Base-by-base conservation (phyloP, 2,113 vertebrate species). In the Pseudonaja textilis region DNA sequence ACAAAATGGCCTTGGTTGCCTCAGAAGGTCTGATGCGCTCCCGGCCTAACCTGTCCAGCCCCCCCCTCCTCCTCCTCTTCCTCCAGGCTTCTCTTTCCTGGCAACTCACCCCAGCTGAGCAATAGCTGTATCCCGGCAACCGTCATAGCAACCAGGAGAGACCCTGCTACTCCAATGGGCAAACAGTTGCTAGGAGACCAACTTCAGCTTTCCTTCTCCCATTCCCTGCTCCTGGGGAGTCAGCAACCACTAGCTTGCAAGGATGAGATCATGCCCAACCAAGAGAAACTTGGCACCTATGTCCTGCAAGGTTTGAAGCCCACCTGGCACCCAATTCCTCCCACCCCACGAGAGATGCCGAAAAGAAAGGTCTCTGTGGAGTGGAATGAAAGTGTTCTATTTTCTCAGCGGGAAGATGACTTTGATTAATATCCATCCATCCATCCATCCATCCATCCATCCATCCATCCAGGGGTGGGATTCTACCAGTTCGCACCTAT, bases 171-270 rank as follows among this genome's bases (percentile, higher is more conserved):
- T 87, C 57, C 85, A 47, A 88, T 52, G 23, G 89, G 57, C 89
- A 34, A 56, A 34, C 50, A 74, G 92, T 93, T 91, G 92, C 92
- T 93, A 93, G 47, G 92, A 91, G 56, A 86, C 92, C 88, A 93
- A 20, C 88, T 90, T 90, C 88, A 90, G 69, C 74, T 93, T 93
- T 47, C 45, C 91, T 26, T 42, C 45, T 22, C 52, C 74, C 29
- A 4, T 39, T 42, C 6, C 18, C 61, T n/a, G 5, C 25, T 50
- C 34, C 47, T 56, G 10, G 29, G 61, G 23, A 26, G 47, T 56
- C 47, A 11, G 29, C 92, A 55, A 20, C 22, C 29, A 34, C 7
- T 25, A 85, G 20, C 54, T 22, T 86, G 45, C n/a, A 2, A 2
- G 88, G 10, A 59, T 89, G 74, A 93, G 88, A 34, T 26, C 2